A percentile compares a stretch with the other conserved stretches of the same genome.
phyloP scores from a whole-genome alignment of 2,113 vertebrate genomes.

The Monarcha castaneiventris region DNA sequence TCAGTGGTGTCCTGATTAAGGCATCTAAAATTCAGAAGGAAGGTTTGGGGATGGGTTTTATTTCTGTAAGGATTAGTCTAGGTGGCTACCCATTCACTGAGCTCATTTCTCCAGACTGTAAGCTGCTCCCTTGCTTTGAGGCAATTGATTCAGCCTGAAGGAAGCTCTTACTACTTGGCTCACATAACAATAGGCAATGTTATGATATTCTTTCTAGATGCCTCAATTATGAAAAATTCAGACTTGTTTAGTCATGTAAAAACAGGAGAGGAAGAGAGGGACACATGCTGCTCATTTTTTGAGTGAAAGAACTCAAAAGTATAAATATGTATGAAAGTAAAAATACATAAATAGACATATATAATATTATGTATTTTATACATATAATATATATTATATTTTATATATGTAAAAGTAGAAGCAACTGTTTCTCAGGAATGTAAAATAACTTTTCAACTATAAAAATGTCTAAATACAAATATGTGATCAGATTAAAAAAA shows the following conservation, averaged over 20 bases:
- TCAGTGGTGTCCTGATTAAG: background rate
- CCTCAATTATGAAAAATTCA: background rate
- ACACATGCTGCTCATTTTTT: background rate
- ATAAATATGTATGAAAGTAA: background rate
- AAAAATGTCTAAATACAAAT: background rate
- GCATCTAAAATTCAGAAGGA: background rate
- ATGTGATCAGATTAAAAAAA: background rate
- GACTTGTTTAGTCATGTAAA: background rate
- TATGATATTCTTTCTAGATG: background rate
- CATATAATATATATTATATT: background rate
- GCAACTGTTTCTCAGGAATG: background rate
- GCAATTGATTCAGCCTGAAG: background rate
- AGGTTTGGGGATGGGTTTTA: background rate
- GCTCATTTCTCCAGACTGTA: background rate
- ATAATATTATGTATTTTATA: background rate
- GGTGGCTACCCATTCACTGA: background rate
- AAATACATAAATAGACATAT: background rate
- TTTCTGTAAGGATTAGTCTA: background rate
- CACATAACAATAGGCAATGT: background rate
- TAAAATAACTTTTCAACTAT: background rate
- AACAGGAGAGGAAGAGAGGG: background rate
- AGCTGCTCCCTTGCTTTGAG: background rate
- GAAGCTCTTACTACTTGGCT: background rate
- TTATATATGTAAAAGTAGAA: background rate
- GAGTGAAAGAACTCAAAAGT: background rate